Evolutionary conservation across 2,113 vertebrate genomes (phyloP), one percentile per base, ranked within the genome.

Genomic region (Phrynocephalus versicolor): DNA sequence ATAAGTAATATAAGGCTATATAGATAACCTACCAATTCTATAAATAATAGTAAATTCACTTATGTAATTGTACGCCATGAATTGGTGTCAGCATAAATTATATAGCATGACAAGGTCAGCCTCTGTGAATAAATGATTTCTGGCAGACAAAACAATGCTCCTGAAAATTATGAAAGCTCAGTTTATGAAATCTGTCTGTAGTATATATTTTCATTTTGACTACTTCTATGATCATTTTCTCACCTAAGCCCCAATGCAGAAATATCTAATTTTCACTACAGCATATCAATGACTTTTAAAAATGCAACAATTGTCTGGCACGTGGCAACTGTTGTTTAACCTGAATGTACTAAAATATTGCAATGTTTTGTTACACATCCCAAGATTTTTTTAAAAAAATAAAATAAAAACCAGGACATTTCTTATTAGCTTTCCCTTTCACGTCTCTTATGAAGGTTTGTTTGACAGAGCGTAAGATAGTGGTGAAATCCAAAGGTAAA

Each of bases 401-500:
- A 87, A 83, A 72, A 64, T 33, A 89, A 90, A 91, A 94, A 87
- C 86, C 92, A 92, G 89, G 81, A 94, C 91, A 95, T 79, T n/a
- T 70, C 94, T 96, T 94, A 97, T 97, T 97, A 96, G 96, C 96
- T 97, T 94, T 95, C 94, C 92, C 92, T 94, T 96, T 86, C 77
- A 91, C 91, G 92, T 92, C 91, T 94, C 95, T 94, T 96, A 95
- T 92, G 91, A 94, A 93, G 94, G 92, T 96, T 96, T 95, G 92
- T 96, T 96, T 95, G 93, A 92, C 84, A 91, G 92, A 84, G 84
- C 90, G 80, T 94, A 96, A 95, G 95, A 95, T 94, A 93, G 95
- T 93, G 91, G 91, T 94, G 94, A 96, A 97, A 97, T 97, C 96
- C 97, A 95, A 96, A 96, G 96, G 96, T 97, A 97, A 96, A 97